Evolutionary conservation across 2,797 vertebrate genomes (phyloP), one percentile per base, ranked within the genome.

Genomic region (Sternotherus odoratus): DNA sequence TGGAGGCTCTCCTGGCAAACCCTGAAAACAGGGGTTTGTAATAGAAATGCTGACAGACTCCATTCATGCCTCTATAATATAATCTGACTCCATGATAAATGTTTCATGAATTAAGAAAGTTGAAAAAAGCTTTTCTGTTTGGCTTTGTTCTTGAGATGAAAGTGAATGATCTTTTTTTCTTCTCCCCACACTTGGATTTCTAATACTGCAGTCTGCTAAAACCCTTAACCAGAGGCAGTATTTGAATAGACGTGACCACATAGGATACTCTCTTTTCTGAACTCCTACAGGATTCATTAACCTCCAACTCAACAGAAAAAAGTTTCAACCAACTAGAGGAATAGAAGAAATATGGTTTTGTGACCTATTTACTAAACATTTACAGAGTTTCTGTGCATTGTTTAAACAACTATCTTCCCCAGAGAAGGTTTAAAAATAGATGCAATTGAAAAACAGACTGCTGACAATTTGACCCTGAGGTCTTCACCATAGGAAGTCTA

Each of bases 131-230:
- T 90, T 90, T 94, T 97, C 93, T 96, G 91, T 89, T 96, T 91
- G 97, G 95, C 96, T 98, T 97, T 98, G 97, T 98, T 98, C 97
- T 97, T 0, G 3, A 98, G 97, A 98, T 98, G 97, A 98, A 98
- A 98, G 98, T 82, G 95, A 98, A 97, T 97, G 96, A 97, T 96
- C 94, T 97, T 97, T 97, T 96, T 96, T 90, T 93, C 95, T 97
- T 96, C 91, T 87, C 60, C 83, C 95, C 97, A 96, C 95, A 97
- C 94, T 95, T 96, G 79, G 92, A 91, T 95, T 97, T 98, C 95
- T 97, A 96, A 96, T 95, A 97, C 96, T 95, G 92, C 92, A 94
- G 90, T 95, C 96, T 95, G 93, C 28, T 24, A 97, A 95, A 95
- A 92, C 81, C 88, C 90, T 94, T 97, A 96, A 97, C 97, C 95